Evolutionary conservation across 2,888 invertebrate species (phyloP).

Genomic region (Stramonita haemastoma): DNA sequence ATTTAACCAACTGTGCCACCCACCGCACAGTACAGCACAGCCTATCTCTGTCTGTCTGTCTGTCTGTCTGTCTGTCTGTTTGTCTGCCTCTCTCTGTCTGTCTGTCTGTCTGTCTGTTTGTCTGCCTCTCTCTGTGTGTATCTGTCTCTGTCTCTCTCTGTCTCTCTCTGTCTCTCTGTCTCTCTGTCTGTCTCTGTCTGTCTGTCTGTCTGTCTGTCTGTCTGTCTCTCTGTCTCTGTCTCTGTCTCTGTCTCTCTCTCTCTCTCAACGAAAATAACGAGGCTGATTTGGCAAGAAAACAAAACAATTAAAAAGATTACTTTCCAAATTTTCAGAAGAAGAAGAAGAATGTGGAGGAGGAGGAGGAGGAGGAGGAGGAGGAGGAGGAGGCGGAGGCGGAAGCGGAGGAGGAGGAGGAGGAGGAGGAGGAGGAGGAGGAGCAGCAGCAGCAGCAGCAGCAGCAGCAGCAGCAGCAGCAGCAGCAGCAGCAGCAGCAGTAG

Average conservation of each 20-base stretch:
- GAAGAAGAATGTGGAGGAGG: background rate
- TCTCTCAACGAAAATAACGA: too few relatives aligned
- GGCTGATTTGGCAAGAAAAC: too few relatives aligned
- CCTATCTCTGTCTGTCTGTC: background rate
- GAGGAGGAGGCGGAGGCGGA: too few relatives aligned
- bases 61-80: background rate
- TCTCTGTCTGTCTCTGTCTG: background rate
- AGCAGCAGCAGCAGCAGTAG: too few relatives aligned
- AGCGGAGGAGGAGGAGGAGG: background rate
- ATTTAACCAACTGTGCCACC: background rate
- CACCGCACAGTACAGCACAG: background rate
- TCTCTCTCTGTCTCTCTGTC: conserved; percentile 1
- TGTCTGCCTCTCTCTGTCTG: background rate
- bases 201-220: background rate
- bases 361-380: background rate
- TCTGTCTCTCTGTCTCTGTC: background rate
- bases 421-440: background rate
- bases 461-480: too few relatives aligned
- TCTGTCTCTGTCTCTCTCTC: background rate
- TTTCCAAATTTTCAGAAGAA: too few relatives aligned
- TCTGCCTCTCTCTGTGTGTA: background rate
- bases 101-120: background rate
- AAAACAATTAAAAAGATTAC: too few relatives aligned
- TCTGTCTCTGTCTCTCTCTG: background rate
- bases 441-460: too few relatives aligned